phyloP scores from a whole-genome alignment of 2,113 vertebrate species.

The Tamias sibiricus region DNA sequence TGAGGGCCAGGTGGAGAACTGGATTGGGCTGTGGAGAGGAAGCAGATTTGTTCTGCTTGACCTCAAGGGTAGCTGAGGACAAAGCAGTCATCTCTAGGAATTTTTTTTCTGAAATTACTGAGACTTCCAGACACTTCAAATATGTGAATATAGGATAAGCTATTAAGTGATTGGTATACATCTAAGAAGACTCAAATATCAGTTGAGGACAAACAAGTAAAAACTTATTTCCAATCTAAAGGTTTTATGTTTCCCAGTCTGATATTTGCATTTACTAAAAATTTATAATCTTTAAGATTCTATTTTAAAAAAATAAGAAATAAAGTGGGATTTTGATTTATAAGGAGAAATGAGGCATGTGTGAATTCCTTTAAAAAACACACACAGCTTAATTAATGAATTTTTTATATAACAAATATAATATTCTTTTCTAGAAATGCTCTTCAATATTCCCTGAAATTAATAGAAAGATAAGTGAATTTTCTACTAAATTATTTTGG shows the following conservation, averaged over 20 bases:
- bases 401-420: neutral
- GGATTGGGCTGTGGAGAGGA: neutral
- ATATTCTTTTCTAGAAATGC: neutral
- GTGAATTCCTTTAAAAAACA: neutral
- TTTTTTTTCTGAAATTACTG: conserved; percentile 22
- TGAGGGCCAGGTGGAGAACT: neutral
- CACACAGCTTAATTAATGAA: neutral
- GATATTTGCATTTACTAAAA: neutral
- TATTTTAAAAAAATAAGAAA: neutral
- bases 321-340: neutral
- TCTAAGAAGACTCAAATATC: neutral
- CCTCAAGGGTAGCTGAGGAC: neutral
- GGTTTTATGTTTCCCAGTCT: neutral
- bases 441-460: neutral
- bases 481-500: conserved; percentile 51
- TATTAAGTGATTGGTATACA: neutral
- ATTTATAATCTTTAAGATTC: neutral
- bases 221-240: neutral
- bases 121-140: neutral
- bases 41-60: neutral
- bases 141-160: neutral
- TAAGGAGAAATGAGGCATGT: neutral
- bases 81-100: neutral
- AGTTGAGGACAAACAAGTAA: neutral
- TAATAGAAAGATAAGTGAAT: neutral